Evolutionary conservation across 2,113 vertebrate species (phyloP).

Genomic region (Notothenia rossii): DNA sequence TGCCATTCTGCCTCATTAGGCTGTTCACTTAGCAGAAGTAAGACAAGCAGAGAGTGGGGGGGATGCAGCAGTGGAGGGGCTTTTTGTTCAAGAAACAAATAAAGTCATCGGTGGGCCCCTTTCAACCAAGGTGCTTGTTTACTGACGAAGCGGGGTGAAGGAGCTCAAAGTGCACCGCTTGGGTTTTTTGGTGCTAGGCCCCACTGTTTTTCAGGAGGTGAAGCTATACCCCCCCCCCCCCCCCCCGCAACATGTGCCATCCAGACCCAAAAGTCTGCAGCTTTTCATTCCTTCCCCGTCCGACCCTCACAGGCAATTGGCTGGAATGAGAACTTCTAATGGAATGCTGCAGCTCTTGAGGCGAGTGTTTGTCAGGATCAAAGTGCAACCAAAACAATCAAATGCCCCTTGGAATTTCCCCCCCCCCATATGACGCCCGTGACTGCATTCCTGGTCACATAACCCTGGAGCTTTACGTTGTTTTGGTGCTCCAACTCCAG

Average conservation of each 20-base stretch:
- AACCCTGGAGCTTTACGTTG: neutral
- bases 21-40: slow-evolving; percentile 71
- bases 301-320: neutral
- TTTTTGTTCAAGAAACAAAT: slow-evolving; percentile 58
- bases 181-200: slow-evolving; percentile 3
- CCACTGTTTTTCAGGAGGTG: slow-evolving; percentile 28
- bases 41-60: slow-evolving; percentile 50
- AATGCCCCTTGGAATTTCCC: slow-evolving; percentile 19
- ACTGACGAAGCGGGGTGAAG: slow-evolving; percentile 32
- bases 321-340: neutral
- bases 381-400: neutral
- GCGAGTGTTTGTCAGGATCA: slow-evolving; percentile 24
- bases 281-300: slow-evolving; percentile 14
- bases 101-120: slow-evolving; percentile 31
- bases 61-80: slow-evolving; percentile 21
- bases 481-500: neutral
- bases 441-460: slow-evolving; percentile 1
- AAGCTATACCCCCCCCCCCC: neutral
- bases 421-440: slow-evolving; percentile 20
- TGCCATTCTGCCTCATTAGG: slow-evolving; percentile 77
- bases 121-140: slow-evolving; percentile 62
- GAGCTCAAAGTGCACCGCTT: slow-evolving; percentile 40
- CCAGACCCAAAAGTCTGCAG: slow-evolving; percentile 24
- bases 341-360: neutral
- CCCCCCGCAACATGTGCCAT: neutral